Percentiles rank a stretch among this genome's conserved stretches.
These are phyloP conservation scores for Iselma pallidipennis DNA, from an alignment of 2,888 invertebrate genomes.

Conservation along the genomic window DNA sequence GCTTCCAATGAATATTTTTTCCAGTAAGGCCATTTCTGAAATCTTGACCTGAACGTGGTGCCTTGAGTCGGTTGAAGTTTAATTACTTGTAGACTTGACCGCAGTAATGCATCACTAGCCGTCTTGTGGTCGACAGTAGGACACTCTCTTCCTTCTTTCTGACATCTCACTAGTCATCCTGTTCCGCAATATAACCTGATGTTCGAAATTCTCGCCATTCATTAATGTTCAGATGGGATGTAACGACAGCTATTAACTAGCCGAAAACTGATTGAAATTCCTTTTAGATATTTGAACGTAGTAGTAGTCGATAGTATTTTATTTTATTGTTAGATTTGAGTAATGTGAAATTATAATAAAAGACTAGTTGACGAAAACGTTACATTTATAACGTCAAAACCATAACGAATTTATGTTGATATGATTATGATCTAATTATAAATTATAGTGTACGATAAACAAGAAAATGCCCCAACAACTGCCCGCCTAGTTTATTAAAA, in stretches of 20 bases:
- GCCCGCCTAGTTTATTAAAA: background rate
- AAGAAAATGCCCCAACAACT: background rate
- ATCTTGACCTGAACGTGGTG: slow-evolving; percentile 12
- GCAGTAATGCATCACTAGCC: slow-evolving; percentile 29
- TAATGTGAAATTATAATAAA: too few species aligned
- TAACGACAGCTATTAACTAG: background rate
- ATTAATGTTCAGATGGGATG: background rate
- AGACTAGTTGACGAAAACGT: background rate
- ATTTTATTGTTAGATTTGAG: too few species aligned
- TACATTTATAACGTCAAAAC: background rate
- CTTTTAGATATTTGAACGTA: background rate
- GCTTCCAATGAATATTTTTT: too few species aligned
- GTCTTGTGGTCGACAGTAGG: slow-evolving; percentile 23
- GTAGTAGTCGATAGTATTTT: too few species aligned
- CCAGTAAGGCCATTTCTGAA: too few species aligned
- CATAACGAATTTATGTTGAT: slow-evolving; percentile 4
- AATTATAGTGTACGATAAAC: background rate
- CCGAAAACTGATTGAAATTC: background rate
- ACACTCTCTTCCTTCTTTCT: slow-evolving; percentile 26
- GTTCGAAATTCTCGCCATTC: slow-evolving; percentile 23
- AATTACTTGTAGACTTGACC: slow-evolving; percentile 26
- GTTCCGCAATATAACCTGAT: slow-evolving; percentile 23
- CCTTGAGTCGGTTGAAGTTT: slow-evolving; percentile 9
- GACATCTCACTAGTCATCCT: slow-evolving; percentile 29
- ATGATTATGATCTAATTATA: slow-evolving; percentile 5